Conservation (phyloP, 2,888 invertebrate species). For the Drosophila nr. fundita region DNA sequence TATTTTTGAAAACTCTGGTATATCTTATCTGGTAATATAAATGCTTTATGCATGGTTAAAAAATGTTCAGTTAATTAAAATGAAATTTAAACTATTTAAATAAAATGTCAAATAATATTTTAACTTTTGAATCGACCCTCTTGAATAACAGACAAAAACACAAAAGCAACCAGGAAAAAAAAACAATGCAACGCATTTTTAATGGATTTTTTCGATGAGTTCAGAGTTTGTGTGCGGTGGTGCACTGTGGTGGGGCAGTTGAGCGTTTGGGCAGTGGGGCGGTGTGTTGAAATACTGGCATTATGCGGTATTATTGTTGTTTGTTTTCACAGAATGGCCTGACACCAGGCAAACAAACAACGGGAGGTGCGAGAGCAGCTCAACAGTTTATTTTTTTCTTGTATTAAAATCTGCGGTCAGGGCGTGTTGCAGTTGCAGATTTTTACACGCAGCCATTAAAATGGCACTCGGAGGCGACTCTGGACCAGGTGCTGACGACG, state of each 20-base stretch:
- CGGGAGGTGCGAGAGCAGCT: constrained; percentile 23
- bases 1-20: not conserved
- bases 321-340: constrained; percentile 72
- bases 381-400: constrained; percentile 56
- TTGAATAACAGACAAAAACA: constrained; percentile 26
- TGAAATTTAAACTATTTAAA: not conserved
- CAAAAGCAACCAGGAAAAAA: constrained; percentile 40
- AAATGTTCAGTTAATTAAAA: not conserved
- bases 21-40: no score
- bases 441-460: constrained; percentile 60
- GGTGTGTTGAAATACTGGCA: constrained; percentile 34
- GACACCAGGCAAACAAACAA: constrained; percentile 65
- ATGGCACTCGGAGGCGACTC: constrained; percentile 56
- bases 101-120: no score
- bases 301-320: constrained; percentile 77
- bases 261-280: constrained; percentile 2
- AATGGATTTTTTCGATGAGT: constrained; percentile 71
- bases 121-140: constrained; percentile 33
- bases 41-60: no score
- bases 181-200: constrained; percentile 69
- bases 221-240: constrained; percentile 16
- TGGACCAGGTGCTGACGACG: constrained; percentile 56
- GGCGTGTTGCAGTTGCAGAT: constrained; percentile 68
- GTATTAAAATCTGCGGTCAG: constrained; percentile 79
- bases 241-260: constrained; percentile 1